Evolutionary conservation across 2,888 invertebrate species (phyloP).

Genomic region (Spisula solida): DNA sequence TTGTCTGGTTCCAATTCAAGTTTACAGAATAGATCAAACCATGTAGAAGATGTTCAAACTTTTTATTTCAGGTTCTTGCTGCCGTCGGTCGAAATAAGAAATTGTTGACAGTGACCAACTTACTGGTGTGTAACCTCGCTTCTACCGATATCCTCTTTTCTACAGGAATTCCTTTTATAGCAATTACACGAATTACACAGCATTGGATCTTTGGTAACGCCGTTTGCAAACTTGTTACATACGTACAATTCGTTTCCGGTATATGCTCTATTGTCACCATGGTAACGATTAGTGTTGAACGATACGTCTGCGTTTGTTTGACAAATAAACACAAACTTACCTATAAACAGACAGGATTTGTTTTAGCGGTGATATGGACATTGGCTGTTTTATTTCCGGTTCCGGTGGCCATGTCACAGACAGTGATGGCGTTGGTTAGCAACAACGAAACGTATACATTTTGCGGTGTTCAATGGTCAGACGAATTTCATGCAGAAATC

Average conservation of each 20-base stretch:
- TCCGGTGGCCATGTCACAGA: slow-evolving; percentile 73
- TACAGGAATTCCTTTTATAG: slow-evolving; percentile 72
- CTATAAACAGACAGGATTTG: slow-evolving; percentile 41
- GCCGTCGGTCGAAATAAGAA: slow-evolving; percentile 68
- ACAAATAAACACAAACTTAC: slow-evolving; percentile 65
- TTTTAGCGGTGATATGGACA: slow-evolving; percentile 68
- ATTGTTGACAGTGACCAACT: slow-evolving; percentile 70
- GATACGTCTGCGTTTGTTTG: slow-evolving; percentile 70
- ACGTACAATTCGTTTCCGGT: slow-evolving; percentile 74
- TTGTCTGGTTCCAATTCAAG: too few species aligned
- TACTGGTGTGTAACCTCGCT: slow-evolving; percentile 74
- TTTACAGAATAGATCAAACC: too few species aligned
- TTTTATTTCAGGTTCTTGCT: slow-evolving; percentile 69
- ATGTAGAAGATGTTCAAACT: too few species aligned
- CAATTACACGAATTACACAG: slow-evolving; percentile 67
- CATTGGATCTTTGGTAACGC: slow-evolving; percentile 73
- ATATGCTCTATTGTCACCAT: slow-evolving; percentile 74
- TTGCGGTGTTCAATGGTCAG: slow-evolving; percentile 73
- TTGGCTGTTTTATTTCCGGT: slow-evolving; percentile 69
- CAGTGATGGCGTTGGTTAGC: slow-evolving; percentile 49
- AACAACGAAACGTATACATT: slow-evolving; percentile 51
- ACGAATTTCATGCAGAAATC: slow-evolving; percentile 66
- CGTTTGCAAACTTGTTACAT: slow-evolving; percentile 74
- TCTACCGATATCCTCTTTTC: slow-evolving; percentile 72
- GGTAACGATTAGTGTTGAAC: slow-evolving; percentile 75